These are phyloP conservation scores for Hecatera dysodea DNA, from an alignment of 2,888 invertebrate genomes.

Conservation along the genomic window DNA sequence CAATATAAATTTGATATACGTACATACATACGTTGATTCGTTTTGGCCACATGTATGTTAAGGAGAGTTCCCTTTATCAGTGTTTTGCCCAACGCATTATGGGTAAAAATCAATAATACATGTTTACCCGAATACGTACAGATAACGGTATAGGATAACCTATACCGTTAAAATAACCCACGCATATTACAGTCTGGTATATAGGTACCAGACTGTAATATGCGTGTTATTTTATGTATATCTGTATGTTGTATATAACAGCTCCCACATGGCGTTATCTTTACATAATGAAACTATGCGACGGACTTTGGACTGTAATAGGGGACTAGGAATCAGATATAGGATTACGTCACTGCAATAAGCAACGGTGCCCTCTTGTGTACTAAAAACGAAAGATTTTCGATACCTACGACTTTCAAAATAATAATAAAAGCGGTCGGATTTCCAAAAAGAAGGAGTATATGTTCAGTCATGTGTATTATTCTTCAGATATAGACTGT, in stretches of 20 bases:
- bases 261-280: constrained; percentile 42
- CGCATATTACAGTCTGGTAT: too few species aligned
- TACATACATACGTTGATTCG: neutral
- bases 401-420: too few species aligned
- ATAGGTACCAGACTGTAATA: constrained; percentile 24
- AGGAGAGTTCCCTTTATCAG: constrained; percentile 67
- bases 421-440: too few species aligned
- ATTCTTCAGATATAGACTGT: too few species aligned
- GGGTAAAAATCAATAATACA: constrained; percentile 78
- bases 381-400: neutral
- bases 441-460: too few species aligned
- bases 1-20: neutral
- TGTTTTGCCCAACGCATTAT: constrained; percentile 57
- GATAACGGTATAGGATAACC: constrained; percentile 69
- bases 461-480: too few species aligned
- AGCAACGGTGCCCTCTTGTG: neutral
- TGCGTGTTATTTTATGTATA: neutral
- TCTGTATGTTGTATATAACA: constrained; percentile 11
- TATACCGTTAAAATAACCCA: too few species aligned
- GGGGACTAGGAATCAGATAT: constrained; percentile 1
- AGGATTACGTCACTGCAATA: neutral
- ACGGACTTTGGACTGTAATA: constrained; percentile 19
- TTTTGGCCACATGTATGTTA: constrained; percentile 29
- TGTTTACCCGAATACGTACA: constrained; percentile 67
- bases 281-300: constrained; percentile 15